Base-by-base conservation (phyloP, 2,888 invertebrate genomes). In the Mesodorylaimus sp. region DNA sequence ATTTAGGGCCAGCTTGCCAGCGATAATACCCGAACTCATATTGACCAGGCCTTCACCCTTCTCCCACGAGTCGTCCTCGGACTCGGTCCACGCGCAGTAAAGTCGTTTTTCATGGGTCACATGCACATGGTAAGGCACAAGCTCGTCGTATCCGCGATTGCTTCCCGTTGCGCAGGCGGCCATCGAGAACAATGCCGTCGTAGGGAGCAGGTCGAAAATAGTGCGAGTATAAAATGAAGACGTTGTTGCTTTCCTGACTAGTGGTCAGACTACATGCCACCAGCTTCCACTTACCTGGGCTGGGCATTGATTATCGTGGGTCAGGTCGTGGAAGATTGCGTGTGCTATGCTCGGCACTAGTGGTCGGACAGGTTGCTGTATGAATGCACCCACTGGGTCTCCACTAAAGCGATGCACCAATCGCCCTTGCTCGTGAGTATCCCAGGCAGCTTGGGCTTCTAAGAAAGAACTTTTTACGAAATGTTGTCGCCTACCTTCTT, bases 41-140 rank as follows among this genome's bases (percentile, higher is more conserved):
- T 68, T 69, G 7, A 77, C 72, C 25, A 54, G 48, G 16, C 53
- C 46, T 36, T 32, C 13, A 3, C 19, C 27, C 24, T 50, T 38
- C 1, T 51, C 72, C 73, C 52, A 45, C 42, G 60, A 55, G 25
- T 76, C 74, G n/a, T n/a, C n/a, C n/a, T n/a, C n/a, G n/a, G n/a
- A n/a, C n/a, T n/a, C n/a, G 27, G 73, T 76, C 85, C 87, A 87
- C 54, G 77, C 79, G 26, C 80, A 71, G 70, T 97, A 97, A 52
- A 79, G 74, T 21, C 95, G 77, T 47, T 69, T 72, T 73, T 97
- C 97, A 58, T 81, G 79, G 32, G 97, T 97, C 43, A 97, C 95
- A 71, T 95, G 84, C 71, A 87, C 86, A 69, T 89, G 86, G 73
- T 93, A 87, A 49, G 93, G 89, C 47, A 97, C 86, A 37, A 95